A percentile compares a stretch with the other conserved stretches of the same genome.
Evolutionary conservation across 2,888 invertebrate species (phyloP).

Genomic region (Pyrrhia umbra): DNA sequence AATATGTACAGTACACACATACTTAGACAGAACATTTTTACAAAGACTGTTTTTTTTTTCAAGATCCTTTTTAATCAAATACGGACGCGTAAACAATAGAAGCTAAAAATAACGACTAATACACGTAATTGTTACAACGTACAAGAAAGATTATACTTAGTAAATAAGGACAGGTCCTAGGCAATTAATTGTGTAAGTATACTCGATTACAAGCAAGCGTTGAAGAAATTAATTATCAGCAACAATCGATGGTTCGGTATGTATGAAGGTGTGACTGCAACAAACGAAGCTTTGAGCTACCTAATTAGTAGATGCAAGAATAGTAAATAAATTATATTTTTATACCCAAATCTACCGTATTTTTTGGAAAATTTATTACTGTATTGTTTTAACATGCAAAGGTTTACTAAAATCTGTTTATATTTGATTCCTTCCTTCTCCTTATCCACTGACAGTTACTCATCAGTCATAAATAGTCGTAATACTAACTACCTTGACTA

Average conservation of each 20-base stretch:
- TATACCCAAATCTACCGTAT: constrained; percentile 11
- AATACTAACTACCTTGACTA: too few species aligned
- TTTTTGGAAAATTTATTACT: constrained; percentile 26
- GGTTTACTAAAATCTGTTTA: constrained; percentile 2
- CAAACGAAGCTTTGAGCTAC: constrained; percentile 48
- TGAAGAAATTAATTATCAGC: constrained; percentile 38
- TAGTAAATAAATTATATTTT: constrained; percentile 55
- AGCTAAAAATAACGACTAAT: constrained; percentile 38
- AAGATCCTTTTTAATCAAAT: constrained; percentile 35
- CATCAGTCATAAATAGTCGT: not conserved
- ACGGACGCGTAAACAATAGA: constrained; percentile 35
- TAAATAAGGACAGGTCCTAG: constrained; percentile 24
- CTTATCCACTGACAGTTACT: constrained; percentile 1
- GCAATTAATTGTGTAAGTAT: constrained; percentile 40
- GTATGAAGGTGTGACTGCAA: constrained; percentile 46
- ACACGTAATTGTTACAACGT: constrained; percentile 47
- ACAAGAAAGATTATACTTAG: constrained; percentile 34
- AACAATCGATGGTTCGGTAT: constrained; percentile 33
- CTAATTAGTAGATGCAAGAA: constrained; percentile 41
- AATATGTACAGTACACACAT: constrained; percentile 4
- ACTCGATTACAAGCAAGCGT: constrained; percentile 38
- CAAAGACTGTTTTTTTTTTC: constrained; percentile 26
- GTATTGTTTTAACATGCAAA: constrained; percentile 21
- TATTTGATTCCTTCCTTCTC: constrained; percentile 17
- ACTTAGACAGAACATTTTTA: constrained; percentile 13